phyloP scores from a whole-genome alignment of 1,140 invertebrate genomes.

The Euschistus heros region DNA sequence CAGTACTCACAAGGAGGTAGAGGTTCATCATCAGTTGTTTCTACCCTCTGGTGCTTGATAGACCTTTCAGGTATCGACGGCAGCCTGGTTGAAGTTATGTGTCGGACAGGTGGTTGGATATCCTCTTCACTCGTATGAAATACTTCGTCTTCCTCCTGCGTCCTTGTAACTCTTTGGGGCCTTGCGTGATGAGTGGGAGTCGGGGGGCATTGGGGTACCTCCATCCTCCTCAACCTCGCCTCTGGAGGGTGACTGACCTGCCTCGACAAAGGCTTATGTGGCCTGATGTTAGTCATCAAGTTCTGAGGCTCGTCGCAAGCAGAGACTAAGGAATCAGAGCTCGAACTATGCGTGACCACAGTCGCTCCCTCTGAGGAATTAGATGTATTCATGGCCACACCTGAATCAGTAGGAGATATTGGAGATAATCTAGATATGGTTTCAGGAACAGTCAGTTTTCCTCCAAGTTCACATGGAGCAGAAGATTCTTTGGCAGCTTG shows the following conservation, averaged over 20 bases:
- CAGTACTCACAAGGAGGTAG: slow-evolving; percentile 61
- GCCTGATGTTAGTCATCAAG: slow-evolving; percentile 38
- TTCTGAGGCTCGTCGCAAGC: slow-evolving; percentile 20
- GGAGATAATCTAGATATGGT: slow-evolving; percentile 10
- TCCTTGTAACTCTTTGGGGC: slow-evolving; percentile 30
- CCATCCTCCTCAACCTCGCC: neutral
- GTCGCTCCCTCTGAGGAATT: slow-evolving; percentile 5
- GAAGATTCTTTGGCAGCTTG: slow-evolving; percentile 3
- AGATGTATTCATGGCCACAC: slow-evolving; percentile 8
- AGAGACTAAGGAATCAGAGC: slow-evolving; percentile 22
- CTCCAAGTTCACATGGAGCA: neutral
- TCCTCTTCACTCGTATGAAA: slow-evolving; percentile 8
- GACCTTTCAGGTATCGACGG: slow-evolving; percentile 70
- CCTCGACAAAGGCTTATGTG: slow-evolving; percentile 47
- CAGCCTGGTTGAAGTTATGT: slow-evolving; percentile 60
- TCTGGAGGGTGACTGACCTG: slow-evolving; percentile 34
- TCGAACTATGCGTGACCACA: slow-evolving; percentile 18
- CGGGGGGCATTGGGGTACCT: slow-evolving; percentile 55
- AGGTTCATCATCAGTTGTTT: slow-evolving; percentile 60
- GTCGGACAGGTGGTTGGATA: slow-evolving; percentile 38
- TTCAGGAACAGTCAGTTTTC: neutral
- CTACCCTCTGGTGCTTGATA: slow-evolving; percentile 46
- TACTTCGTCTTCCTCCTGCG: slow-evolving; percentile 2
- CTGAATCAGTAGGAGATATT: slow-evolving; percentile 8
- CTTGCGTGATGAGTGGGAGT: slow-evolving; percentile 72